Conservation (phyloP, 2,797 vertebrate species). For the Pseudopleuronectes americanus region DNA sequence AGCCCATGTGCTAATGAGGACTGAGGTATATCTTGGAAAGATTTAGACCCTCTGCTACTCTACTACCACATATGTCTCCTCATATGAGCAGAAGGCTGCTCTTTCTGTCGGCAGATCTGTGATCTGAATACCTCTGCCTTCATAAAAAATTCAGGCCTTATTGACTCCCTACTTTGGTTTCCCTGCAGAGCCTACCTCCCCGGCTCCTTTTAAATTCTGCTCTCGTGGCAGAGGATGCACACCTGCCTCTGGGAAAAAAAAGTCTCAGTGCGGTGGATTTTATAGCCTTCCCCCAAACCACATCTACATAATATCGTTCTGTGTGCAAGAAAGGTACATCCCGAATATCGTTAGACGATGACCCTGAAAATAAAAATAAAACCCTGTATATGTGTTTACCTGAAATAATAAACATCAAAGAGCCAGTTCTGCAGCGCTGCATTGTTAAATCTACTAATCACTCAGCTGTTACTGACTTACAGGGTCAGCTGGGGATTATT, state of each 20-base stretch:
- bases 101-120: constrained; percentile 84
- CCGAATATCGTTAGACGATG: constrained; percentile 30
- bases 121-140: constrained; percentile 93
- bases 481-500: constrained; percentile 74
- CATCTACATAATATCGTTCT: constrained; percentile 41
- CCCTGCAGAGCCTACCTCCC: constrained; percentile 69
- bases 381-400: constrained; percentile 15
- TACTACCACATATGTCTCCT: constrained; percentile 64
- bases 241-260: constrained; percentile 57
- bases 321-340: constrained; percentile 26
- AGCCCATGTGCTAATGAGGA: constrained; percentile 72
- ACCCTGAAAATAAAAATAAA: constrained; percentile 44
- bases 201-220: constrained; percentile 76
- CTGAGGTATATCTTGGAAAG: constrained; percentile 68
- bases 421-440: background rate
- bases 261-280: constrained; percentile 37
- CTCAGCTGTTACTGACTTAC: constrained; percentile 37
- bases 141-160: constrained; percentile 93
- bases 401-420: constrained; percentile 19
- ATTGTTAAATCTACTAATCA: constrained; percentile 49
- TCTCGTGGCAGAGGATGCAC: constrained; percentile 72
- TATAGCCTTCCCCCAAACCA: constrained; percentile 60
- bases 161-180: constrained; percentile 86
- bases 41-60: constrained; percentile 68
- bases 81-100: constrained; percentile 85